These are phyloP conservation scores for Oreotrochilus melanogaster DNA, from an alignment of 2,113 vertebrate species.

Conservation along the genomic window DNA sequence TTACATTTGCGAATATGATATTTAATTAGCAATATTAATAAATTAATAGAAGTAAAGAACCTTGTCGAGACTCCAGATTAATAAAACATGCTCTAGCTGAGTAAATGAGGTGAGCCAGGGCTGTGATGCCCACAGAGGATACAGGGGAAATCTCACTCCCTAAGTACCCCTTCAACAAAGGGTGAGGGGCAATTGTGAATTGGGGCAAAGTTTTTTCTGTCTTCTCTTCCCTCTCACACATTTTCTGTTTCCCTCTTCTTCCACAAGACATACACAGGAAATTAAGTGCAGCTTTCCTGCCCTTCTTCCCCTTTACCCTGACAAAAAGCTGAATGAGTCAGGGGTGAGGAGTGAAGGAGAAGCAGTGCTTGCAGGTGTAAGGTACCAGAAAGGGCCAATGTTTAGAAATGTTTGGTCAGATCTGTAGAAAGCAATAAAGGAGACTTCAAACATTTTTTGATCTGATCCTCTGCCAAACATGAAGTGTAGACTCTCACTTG, in stretches of 20 bases:
- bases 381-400: neutral
- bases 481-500: neutral
- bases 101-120: conserved; percentile 59
- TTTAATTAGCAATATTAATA: conserved; percentile 86
- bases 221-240: neutral
- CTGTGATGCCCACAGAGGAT: conserved; percentile 13
- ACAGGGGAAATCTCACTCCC: conserved; percentile 11
- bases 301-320: neutral
- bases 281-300: neutral
- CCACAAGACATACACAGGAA: neutral
- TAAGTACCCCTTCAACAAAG: neutral
- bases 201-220: neutral
- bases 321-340: neutral
- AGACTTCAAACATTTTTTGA: neutral
- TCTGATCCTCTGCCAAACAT: neutral
- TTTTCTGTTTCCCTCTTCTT: neutral
- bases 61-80: conserved; percentile 81
- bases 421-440: neutral
- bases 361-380: neutral
- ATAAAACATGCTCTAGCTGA: conserved; percentile 78
- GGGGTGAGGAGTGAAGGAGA: neutral
- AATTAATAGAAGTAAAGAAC: conserved; percentile 83
- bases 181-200: neutral
- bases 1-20: conserved; percentile 86
- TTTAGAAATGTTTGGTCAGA: neutral